Evolutionary conservation across 1,140 invertebrate species (phyloP).

Genomic region (Andrena cerasifolii): DNA sequence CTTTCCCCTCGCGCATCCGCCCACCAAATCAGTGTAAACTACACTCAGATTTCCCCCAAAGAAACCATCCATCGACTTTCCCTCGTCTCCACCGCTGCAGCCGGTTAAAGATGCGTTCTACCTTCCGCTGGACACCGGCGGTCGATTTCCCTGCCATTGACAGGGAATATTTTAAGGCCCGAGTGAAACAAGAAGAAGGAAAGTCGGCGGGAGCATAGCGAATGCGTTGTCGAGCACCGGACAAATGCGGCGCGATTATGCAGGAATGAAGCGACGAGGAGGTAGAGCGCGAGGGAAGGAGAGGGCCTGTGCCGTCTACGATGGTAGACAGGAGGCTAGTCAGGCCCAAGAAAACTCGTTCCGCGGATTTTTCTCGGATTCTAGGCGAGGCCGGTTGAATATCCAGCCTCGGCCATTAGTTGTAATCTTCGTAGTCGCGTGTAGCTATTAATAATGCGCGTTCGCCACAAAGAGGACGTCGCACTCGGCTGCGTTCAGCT

Average conservation of each 20-base stretch:
- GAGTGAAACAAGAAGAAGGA: not conserved
- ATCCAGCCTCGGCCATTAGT: conserved; percentile 44
- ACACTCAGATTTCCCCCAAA: too few species aligned
- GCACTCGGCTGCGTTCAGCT: conserved; percentile 36
- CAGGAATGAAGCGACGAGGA: conserved; percentile 27
- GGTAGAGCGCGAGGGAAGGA: not conserved
- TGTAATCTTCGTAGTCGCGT: conserved; percentile 44
- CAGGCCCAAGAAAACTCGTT: conserved; percentile 39
- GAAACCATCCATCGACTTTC: too few species aligned
- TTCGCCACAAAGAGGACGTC: conserved; percentile 46
- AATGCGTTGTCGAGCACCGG: conserved; percentile 22
- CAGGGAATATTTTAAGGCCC: not conserved
- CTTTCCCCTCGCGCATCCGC: too few species aligned
- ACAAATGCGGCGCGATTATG: conserved; percentile 34
- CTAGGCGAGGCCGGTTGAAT: conserved; percentile 47
- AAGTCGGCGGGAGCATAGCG: conserved; percentile 8
- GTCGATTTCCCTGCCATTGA: conserved; percentile 1
- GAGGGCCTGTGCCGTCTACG: conserved; percentile 20
- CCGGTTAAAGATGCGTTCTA: too few species aligned
- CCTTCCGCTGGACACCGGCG: too few species aligned
- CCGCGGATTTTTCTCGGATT: conserved; percentile 43
- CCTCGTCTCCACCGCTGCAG: too few species aligned
- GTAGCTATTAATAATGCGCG: conserved; percentile 52
- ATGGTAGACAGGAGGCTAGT: conserved; percentile 40
- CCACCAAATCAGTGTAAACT: too few species aligned